Conservation (phyloP, 2,888 invertebrate genomes). For the Drosophila recens region DNA sequence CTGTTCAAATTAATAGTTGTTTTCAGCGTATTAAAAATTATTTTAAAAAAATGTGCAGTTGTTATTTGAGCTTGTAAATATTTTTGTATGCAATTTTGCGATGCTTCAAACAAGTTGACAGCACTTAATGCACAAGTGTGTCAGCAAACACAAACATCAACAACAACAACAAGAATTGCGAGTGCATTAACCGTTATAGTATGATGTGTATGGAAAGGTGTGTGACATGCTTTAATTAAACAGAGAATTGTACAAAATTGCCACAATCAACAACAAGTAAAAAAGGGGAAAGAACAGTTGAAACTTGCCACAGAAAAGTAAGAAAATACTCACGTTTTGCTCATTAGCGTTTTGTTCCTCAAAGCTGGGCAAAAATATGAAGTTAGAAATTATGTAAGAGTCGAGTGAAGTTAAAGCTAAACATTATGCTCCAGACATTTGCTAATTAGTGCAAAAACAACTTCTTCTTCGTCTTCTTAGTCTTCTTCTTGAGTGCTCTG, state of each 20-base stretch:
- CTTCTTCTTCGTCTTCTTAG: constrained; percentile 28
- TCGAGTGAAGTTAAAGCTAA: constrained; percentile 36
- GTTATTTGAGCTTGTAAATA: constrained; percentile 39
- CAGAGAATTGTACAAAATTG: constrained; percentile 23
- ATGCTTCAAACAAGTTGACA: constrained; percentile 46
- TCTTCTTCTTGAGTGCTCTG: constrained; percentile 23
- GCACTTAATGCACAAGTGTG: constrained; percentile 69
- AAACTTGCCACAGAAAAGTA: constrained; percentile 37
- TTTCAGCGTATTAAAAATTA: constrained; percentile 30
- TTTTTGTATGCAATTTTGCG: constrained; percentile 20
- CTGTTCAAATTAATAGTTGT: constrained; percentile 39
- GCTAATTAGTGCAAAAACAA: constrained; percentile 65
- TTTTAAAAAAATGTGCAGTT: constrained; percentile 12
- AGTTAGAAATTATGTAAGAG: constrained; percentile 26
- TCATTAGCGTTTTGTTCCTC: constrained; percentile 56
- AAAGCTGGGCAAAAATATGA: constrained; percentile 29
- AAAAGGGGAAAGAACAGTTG: constrained; percentile 22
- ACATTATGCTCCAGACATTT: constrained; percentile 45
- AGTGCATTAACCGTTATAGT: constrained; percentile 66
- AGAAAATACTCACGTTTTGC: constrained; percentile 58
- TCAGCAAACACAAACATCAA: constrained; percentile 40
- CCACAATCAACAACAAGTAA: neutral
- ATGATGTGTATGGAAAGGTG: constrained; percentile 24
- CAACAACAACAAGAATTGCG: constrained; percentile 45
- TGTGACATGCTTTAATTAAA: constrained; percentile 63